Evolutionary conservation across 1,140 invertebrate genomes (phyloP).

Genomic region (Drosophila erecta): DNA sequence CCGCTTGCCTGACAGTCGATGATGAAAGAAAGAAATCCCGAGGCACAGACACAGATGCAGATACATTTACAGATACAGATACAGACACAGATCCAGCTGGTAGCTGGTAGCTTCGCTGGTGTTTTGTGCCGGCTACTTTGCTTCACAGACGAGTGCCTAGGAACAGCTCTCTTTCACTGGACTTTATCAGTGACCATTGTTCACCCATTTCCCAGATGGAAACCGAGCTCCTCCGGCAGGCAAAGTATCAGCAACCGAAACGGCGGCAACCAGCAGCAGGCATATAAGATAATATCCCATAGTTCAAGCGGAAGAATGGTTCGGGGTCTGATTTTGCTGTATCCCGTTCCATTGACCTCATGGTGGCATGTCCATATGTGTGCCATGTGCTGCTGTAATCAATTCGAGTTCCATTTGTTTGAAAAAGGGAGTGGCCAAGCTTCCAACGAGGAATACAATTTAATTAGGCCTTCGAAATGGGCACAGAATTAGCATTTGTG

Average conservation of each 20-base stretch:
- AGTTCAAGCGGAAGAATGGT: conserved; percentile 20
- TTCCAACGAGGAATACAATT: neutral
- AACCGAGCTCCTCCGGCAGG: conserved; percentile 20
- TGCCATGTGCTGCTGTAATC: neutral
- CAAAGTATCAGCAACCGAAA: conserved; percentile 4
- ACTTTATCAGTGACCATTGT: conserved; percentile 65
- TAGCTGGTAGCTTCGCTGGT: conserved; percentile 1
- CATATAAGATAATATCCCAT: conserved; percentile 24
- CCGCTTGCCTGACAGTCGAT: conserved; percentile 30
- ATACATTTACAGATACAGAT: neutral
- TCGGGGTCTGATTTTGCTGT: neutral
- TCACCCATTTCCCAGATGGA: conserved; percentile 45
- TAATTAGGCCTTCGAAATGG: neutral
- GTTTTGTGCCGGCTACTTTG: conserved; percentile 57
- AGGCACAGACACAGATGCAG: conserved; percentile 18
- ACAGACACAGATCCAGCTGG: neutral
- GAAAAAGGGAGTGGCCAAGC: neutral
- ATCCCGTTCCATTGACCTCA: conserved; percentile 6
- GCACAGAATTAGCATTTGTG: neutral
- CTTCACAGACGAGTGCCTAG: conserved; percentile 61
- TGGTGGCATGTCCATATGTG: conserved; percentile 1
- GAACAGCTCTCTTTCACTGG: conserved; percentile 18
- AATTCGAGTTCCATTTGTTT: neutral
- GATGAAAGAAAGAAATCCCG: conserved; percentile 52
- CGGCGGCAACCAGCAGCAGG: conserved; percentile 11